Evolutionary conservation across 2,797 vertebrate species (phyloP), one percentile per base, ranked within the genome.

Genomic region (Chrysocyon brachyurus): DNA sequence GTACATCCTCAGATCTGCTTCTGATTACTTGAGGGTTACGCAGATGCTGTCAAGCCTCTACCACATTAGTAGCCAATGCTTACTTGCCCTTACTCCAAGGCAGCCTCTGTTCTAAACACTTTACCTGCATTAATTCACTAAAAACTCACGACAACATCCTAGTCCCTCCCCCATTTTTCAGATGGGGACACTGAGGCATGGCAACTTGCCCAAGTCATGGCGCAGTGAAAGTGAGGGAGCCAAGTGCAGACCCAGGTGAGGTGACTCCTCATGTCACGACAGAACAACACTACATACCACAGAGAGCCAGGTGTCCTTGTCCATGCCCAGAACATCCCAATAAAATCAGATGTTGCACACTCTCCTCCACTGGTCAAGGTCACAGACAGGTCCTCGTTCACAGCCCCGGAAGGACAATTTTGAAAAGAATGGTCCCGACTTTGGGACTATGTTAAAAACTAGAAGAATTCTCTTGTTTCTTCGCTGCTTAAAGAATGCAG

Each of bases 261-360:
- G 33, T 6, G 68, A 46, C 22, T 28, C 54, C 14, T 64, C 12
- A 2, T 16, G 12, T 8, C 5, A 4, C 3, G 12, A 79, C 1
- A 2, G n/a, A 56, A 22, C 0, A 0, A 56, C 12, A 31, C 46
- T 10, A 15, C 15, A 0, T 0, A 0, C 9, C 15, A 4, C 0
- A 0, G 14, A 24, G 40, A 16, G 22, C 57, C 2, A 3, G 12
- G 22, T 26, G 36, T 49, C 31, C 61, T 78, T 40, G 0, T 56
- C 8, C 49, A 81, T 0, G 15, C 24, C 40, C 36, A 52, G 19
- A 87, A 56, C 2, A 11, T 4, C 40, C 81, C 73, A n/a, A 1
- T 5, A 64, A 31, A 46, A 70, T 61, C 49, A n/a, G 4, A 11
- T 2, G 22, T 15, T 15, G 0, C n/a, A 46, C 3, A 17, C 3